Percentiles rank a stretch among this genome's conserved stretches.
phyloP scores from a whole-genome alignment of 2,113 vertebrate genomes.

The Eurypyga helias region DNA sequence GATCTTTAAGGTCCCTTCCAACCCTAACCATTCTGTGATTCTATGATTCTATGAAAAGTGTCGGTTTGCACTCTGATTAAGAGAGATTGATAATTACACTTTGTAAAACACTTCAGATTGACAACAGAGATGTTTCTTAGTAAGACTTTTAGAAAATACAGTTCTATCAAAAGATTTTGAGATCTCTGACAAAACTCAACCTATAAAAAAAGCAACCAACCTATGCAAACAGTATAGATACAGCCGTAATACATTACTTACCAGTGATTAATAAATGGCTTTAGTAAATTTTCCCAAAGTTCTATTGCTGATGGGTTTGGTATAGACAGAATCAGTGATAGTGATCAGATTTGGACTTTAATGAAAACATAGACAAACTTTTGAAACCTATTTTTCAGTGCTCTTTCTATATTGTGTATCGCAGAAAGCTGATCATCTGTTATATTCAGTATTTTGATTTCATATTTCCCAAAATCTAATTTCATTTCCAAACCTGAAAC shows the following conservation, averaged over 20 bases:
- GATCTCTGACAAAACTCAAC: not conserved
- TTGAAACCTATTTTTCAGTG: not conserved
- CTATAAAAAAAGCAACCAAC: not conserved
- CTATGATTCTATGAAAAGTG: too few relatives aligned
- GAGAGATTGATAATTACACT: not conserved
- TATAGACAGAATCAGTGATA: not conserved
- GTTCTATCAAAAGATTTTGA: not conserved
- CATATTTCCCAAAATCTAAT: not conserved
- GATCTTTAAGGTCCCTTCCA: too few relatives aligned
- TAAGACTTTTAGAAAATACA: not conserved
- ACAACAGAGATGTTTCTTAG: not conserved
- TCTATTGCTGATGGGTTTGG: not conserved
- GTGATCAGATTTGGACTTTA: not conserved
- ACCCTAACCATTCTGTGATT: too few relatives aligned
- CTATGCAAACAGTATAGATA: not conserved
- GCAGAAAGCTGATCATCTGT: not conserved
- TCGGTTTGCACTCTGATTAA: not conserved
- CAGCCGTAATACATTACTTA: not conserved
- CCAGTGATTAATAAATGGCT: not conserved
- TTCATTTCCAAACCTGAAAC: conserved; percentile 3
- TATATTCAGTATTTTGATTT: not conserved
- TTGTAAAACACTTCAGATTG: not conserved
- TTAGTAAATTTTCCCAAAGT: not conserved
- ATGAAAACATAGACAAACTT: not conserved
- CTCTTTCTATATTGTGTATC: not conserved